phyloP scores from a whole-genome alignment of 2,888 invertebrate genomes.

The Chaitophorus viminalis region DNA sequence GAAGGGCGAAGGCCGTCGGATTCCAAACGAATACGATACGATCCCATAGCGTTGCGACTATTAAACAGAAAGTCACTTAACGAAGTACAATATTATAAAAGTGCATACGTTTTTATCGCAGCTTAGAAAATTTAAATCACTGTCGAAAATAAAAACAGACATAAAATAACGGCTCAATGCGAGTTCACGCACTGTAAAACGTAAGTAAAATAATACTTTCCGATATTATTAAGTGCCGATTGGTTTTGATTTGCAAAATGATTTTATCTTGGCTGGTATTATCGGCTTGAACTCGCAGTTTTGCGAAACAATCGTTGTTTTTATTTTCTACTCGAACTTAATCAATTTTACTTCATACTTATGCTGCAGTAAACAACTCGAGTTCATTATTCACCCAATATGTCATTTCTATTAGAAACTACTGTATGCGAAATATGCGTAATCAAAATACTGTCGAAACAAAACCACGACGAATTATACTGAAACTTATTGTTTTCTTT shows the following conservation, averaged over 20 bases:
- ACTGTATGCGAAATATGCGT: not conserved
- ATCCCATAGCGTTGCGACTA: not conserved
- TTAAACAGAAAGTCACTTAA: not conserved
- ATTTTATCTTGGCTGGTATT: no score
- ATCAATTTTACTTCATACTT: no score
- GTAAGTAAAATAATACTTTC: no score
- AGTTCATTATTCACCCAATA: not conserved
- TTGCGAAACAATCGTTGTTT: no score
- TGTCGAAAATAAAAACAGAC: not conserved
- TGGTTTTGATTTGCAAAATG: no score
- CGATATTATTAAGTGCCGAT: no score
- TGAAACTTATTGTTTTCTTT: not conserved
- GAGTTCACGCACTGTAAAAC: no score
- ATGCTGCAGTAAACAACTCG: no score
- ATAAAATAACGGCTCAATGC: not conserved
- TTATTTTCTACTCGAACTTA: no score
- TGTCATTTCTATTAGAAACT: not conserved
- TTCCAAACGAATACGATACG: not conserved
- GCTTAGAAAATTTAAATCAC: not conserved
- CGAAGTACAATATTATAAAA: constrained; percentile 14
- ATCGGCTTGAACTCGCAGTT: no score
- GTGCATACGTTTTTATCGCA: not conserved
- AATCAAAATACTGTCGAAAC: not conserved
- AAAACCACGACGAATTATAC: not conserved
- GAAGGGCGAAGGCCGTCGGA: not conserved